Conservation (phyloP, 2,113 vertebrate species). For the Ranitomeya imitator region DNA sequence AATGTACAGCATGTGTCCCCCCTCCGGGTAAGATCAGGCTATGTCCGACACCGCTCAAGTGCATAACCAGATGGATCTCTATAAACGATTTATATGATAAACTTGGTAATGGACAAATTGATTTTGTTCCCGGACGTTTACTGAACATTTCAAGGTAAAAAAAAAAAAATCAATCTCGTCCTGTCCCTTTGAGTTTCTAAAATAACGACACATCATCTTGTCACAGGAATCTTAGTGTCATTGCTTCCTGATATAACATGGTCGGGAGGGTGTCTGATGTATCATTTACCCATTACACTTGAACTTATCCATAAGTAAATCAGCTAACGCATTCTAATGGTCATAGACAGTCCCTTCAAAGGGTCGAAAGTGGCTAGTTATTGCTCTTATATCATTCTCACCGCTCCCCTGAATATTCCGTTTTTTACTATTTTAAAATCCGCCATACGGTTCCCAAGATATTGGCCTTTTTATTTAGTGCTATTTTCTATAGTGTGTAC, state of each 20-base stretch:
- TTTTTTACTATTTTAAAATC: no score
- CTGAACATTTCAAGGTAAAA: conserved; percentile 16
- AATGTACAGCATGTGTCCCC: background rate
- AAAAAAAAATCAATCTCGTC: conserved; percentile 23
- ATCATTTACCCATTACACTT: background rate
- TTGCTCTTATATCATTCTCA: no score
- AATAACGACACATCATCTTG: conserved; percentile 34
- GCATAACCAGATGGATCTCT: conserved; percentile 16
- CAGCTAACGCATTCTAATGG: background rate
- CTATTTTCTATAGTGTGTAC: no score
- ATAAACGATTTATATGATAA: conserved; percentile 16
- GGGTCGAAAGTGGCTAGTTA: no score
- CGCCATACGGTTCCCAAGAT: no score
- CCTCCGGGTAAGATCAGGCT: background rate
- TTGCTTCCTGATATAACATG: background rate
- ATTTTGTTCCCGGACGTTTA: conserved; percentile 31
- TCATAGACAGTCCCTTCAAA: background rate
- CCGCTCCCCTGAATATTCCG: no score
- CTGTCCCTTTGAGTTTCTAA: conserved; percentile 11
- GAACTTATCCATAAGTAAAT: background rate
- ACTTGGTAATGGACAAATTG: conserved; percentile 18
- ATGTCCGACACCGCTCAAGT: background rate
- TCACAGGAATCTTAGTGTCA: background rate
- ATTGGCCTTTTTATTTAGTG: no score
- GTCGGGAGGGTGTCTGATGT: background rate